A percentile compares a stretch with the other conserved stretches of the same genome.
phyloP scores from a whole-genome alignment of 1,140 invertebrate species.

The Brachionus rotundiformis region DNA sequence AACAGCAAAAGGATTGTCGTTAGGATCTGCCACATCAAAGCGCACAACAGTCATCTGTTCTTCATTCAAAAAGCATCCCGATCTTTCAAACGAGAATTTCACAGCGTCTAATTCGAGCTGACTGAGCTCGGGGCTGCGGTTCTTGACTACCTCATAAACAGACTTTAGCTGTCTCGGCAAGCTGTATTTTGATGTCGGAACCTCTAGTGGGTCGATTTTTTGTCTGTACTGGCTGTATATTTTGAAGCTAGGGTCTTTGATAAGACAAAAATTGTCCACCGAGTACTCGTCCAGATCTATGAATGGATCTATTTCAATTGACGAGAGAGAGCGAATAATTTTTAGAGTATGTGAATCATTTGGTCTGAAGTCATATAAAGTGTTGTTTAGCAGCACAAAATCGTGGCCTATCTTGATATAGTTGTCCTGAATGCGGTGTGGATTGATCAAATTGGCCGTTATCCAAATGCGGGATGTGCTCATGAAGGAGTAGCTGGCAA shows the following conservation, averaged over 20 bases:
- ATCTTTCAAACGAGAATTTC: neutral
- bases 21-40: neutral
- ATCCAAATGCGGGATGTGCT: neutral
- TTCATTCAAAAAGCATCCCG: neutral
- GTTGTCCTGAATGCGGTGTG: neutral
- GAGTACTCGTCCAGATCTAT: neutral
- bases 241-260: neutral
- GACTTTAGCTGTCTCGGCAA: neutral
- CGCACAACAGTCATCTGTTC: neutral
- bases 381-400: neutral
- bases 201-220: neutral
- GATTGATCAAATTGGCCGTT: neutral
- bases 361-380: neutral
- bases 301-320: neutral
- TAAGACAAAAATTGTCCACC: neutral
- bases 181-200: neutral
- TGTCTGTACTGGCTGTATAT: conserved; percentile 10
- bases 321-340: neutral
- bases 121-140: neutral
- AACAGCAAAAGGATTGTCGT: neutral
- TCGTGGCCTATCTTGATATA: neutral
- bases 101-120: neutral
- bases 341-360: neutral
- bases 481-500: neutral
- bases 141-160: neutral